Conservation (phyloP, 2,113 vertebrate species). For the Sinocyclocheilus rhinocerous region DNA sequence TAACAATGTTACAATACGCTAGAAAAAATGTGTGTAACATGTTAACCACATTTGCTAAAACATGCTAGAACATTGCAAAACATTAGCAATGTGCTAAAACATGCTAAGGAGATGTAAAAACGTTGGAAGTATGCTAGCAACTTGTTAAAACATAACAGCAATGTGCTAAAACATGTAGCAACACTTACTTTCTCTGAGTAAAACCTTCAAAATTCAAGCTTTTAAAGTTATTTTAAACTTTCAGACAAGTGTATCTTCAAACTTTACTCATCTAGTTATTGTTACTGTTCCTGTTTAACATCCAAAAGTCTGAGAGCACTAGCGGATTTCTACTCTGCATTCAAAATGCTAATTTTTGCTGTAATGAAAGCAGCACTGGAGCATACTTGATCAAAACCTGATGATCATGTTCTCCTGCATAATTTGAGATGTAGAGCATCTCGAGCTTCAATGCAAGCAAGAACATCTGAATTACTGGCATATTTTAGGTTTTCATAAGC, state of each 20-base stretch:
- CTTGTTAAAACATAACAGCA: not conserved
- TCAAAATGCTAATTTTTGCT: not conserved
- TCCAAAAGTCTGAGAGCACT: not conserved
- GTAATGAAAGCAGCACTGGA: not conserved
- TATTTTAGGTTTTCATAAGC: not conserved
- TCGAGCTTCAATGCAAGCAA: not conserved
- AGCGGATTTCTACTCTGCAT: not conserved
- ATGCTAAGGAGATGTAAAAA: not conserved
- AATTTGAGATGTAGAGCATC: not conserved
- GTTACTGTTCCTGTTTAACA: not conserved
- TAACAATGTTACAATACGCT: too few species aligned
- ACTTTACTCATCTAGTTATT: not conserved
- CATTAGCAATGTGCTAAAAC: not conserved
- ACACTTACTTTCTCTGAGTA: not conserved
- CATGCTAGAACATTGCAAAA: too few species aligned
- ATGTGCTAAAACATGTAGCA: not conserved
- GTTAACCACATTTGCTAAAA: too few species aligned
- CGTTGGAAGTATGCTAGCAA: not conserved
- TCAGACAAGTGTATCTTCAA: not conserved
- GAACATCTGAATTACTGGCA: not conserved
- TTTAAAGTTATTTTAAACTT: not conserved
- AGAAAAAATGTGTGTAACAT: too few species aligned
- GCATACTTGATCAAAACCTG: slow-evolving; percentile 10
- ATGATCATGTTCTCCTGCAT: not conserved
- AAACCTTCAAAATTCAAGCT: not conserved